Evolutionary conservation across 2,797 vertebrate species (phyloP).

Genomic region (Pantherophis alleghaniensis): DNA sequence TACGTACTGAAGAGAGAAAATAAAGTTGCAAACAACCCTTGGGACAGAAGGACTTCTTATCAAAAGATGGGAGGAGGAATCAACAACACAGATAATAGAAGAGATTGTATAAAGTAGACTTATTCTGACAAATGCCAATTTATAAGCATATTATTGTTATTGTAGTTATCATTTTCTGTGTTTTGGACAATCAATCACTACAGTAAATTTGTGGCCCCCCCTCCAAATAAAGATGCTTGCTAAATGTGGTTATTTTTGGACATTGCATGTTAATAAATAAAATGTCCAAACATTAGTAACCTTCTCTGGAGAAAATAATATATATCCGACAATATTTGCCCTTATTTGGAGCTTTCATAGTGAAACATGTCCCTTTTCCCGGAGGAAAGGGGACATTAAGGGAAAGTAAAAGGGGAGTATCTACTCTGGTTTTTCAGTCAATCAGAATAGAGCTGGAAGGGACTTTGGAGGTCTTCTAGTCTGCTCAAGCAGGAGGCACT

Average conservation of each 20-base stretch:
- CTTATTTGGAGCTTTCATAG: background rate
- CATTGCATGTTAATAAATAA: background rate
- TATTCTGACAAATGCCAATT: background rate
- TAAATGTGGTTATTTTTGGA: background rate
- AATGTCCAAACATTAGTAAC: background rate
- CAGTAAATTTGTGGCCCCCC: slow-evolving; percentile 3
- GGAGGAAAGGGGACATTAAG: background rate
- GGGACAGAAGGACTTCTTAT: slow-evolving; percentile 41
- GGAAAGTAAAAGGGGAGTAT: background rate
- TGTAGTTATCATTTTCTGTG: background rate
- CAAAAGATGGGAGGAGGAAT: background rate
- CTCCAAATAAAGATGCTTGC: slow-evolving; percentile 14
- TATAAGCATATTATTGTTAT: slow-evolving; percentile 37
- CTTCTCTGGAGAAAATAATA: background rate
- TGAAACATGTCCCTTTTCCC: background rate
- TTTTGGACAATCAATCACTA: slow-evolving; percentile 26
- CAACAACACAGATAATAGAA: background rate
- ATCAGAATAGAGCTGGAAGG: background rate
- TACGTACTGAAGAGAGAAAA: slow-evolving; percentile 47
- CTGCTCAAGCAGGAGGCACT: background rate
- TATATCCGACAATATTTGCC: background rate
- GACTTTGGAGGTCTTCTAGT: background rate
- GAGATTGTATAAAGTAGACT: slow-evolving; percentile 22
- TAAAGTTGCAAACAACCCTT: slow-evolving; percentile 38
- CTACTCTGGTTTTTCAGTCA: background rate